Conservation (phyloP, 64 coral and sea anemone genomes). For the Actinia tenebrosa region DNA sequence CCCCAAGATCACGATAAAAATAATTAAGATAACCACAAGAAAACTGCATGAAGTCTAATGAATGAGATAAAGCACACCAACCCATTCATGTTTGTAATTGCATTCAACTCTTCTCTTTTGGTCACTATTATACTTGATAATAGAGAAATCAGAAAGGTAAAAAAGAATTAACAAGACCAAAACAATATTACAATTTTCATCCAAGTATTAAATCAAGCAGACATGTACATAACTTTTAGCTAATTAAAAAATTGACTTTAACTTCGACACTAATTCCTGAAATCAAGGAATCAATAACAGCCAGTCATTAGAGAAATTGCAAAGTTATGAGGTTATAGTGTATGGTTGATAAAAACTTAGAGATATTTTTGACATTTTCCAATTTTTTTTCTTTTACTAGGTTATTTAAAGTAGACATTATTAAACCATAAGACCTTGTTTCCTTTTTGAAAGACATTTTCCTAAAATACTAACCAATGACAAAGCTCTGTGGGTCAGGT, state of each 20-base stretch:
- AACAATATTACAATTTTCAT: neutral
- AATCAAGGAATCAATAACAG: neutral
- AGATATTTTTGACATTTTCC: neutral
- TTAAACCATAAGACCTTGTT: neutral
- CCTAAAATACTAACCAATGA: constrained; percentile 2
- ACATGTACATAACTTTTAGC: neutral
- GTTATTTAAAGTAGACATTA: neutral
- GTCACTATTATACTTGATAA: neutral
- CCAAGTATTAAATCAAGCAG: neutral
- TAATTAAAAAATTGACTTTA: neutral
- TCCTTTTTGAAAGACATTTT: neutral
- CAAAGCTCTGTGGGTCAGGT: neutral
- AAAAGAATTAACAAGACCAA: neutral
- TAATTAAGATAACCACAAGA: neutral
- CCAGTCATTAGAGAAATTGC: neutral
- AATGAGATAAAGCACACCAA: neutral
- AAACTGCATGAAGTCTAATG: neutral
- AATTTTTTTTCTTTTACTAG: neutral
- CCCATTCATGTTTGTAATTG: neutral
- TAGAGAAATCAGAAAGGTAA: neutral
- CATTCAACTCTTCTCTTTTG: neutral
- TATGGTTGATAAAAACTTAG: neutral
- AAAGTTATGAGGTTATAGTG: neutral
- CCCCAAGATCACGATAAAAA: neutral
- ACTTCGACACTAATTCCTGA: neutral